A percentile compares a stretch with the other conserved stretches of the same genome.
These are phyloP conservation scores for Cephus pulcher DNA, from an alignment of 2,888 invertebrate species.

Conservation along the genomic window DNA sequence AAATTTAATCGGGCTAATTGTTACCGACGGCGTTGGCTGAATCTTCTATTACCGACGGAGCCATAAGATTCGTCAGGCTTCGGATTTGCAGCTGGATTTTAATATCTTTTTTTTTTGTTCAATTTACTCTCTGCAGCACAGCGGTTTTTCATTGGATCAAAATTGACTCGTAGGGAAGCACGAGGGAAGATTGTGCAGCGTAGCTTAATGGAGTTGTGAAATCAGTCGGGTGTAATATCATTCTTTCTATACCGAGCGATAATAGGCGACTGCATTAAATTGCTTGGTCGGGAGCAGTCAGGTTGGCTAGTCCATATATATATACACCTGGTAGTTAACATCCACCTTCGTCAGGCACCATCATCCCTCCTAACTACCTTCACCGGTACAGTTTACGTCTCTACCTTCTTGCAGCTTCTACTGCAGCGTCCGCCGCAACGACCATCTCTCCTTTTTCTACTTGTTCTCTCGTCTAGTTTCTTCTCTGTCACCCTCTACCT, in stretches of 20 bases:
- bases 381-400: not conserved
- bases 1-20: not conserved
- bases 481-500: not conserved
- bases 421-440: constrained; percentile 11
- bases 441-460: constrained; percentile 13
- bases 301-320: not conserved
- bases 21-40: not conserved
- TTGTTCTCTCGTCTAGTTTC: not conserved
- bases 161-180: not conserved
- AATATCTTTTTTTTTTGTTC: not conserved
- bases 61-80: not conserved
- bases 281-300: not conserved
- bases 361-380: not conserved
- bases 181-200: not conserved
- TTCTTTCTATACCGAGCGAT: constrained; percentile 1
- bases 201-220: not conserved
- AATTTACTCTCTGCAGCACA: not conserved
- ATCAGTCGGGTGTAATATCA: not conserved
- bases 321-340: not conserved
- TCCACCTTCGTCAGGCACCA: constrained; percentile 2
- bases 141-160: not conserved
- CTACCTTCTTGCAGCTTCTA: constrained; percentile 29
- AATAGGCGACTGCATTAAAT: constrained; percentile 5
- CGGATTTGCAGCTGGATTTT: not conserved
- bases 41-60: not conserved